phyloP scores from a whole-genome alignment of 2,888 invertebrate species.

The Dione vanillae region DNA sequence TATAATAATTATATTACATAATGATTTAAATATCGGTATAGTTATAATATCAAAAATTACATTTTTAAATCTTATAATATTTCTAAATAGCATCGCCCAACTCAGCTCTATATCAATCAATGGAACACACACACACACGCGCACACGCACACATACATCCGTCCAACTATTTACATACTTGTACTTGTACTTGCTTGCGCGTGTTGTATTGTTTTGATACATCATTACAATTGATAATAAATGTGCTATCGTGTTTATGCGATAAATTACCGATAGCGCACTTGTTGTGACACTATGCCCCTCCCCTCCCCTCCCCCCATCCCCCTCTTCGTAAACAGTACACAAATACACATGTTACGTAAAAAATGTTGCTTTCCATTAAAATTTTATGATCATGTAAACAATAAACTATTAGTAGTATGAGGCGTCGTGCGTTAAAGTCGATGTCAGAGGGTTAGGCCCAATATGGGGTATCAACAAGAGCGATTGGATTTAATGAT shows the following conservation, averaged over 20 bases:
- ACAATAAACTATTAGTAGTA: not conserved
- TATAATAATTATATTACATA: no score
- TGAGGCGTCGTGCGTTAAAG: not conserved
- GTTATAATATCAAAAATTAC: no score
- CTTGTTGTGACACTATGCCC: conserved; percentile 15
- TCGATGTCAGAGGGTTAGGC: no score
- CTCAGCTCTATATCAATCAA: no score
- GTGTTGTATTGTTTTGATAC: conserved; percentile 17
- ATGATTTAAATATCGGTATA: no score
- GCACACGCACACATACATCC: not conserved
- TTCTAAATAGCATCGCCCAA: no score
- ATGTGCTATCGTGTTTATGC: conserved; percentile 26
- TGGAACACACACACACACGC: no score
- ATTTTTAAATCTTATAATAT: no score
- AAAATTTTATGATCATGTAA: not conserved
- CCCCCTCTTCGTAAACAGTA: not conserved
- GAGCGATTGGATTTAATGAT: no score
- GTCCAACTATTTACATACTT: not conserved
- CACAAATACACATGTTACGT: not conserved
- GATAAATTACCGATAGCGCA: conserved; percentile 28
- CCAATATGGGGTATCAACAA: no score
- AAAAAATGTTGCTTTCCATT: not conserved
- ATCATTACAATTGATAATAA: conserved; percentile 27
- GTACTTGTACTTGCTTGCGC: not conserved
- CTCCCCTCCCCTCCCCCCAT: not conserved